Evolutionary conservation across 1,140 invertebrate species (phyloP).

Genomic region (Phymastichus coffea): DNA sequence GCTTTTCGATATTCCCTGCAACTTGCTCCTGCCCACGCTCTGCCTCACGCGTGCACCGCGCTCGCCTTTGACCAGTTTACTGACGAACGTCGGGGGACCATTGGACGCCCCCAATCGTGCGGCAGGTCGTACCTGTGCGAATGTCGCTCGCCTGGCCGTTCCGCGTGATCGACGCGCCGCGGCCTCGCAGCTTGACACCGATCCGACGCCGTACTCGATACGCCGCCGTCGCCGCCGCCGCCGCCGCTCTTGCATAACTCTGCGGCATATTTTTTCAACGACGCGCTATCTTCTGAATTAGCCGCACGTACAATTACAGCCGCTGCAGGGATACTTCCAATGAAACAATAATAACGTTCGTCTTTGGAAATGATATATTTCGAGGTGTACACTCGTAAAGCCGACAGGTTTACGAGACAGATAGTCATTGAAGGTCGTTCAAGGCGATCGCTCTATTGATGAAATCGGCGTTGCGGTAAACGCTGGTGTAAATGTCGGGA

Average conservation of each 20-base stretch:
- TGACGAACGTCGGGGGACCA: too few species aligned
- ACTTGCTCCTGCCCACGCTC: too few species aligned
- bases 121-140: not conserved
- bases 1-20: too few species aligned
- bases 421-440: too few species aligned
- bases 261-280: too few species aligned
- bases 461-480: not conserved
- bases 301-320: not conserved
- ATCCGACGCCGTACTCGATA: not conserved
- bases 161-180: conserved; percentile 3
- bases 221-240: too few species aligned
- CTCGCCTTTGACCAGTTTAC: too few species aligned
- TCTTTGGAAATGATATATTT: not conserved
- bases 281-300: too few species aligned
- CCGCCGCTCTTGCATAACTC: too few species aligned
- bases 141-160: not conserved
- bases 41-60: too few species aligned
- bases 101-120: not conserved
- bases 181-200: conserved; percentile 18
- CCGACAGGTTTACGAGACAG: too few species aligned
- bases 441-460: not conserved
- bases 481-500: conserved; percentile 4
- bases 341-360: not conserved
- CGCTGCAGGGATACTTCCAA: not conserved
- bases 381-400: not conserved